Conservation (phyloP, 1,140 invertebrate species). For the Dendroctonus ponderosae region DNA sequence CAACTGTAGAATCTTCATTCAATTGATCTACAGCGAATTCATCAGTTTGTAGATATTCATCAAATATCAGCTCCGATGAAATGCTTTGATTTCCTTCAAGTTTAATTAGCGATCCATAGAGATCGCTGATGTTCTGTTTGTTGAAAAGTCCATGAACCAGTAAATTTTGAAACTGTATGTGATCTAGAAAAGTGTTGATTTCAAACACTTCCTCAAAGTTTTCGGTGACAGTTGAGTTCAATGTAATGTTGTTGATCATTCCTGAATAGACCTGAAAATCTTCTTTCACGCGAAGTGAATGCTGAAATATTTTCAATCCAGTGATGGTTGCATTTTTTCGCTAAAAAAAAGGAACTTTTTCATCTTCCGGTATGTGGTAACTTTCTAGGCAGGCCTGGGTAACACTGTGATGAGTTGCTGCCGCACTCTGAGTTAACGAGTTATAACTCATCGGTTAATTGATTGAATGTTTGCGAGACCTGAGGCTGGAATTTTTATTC, state of each 20-base stretch:
- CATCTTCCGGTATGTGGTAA: too few relatives aligned
- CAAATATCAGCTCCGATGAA: slow-evolving; percentile 42
- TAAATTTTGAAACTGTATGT: slow-evolving; percentile 51
- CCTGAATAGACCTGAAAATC: slow-evolving; percentile 45
- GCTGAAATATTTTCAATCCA: slow-evolving; percentile 49
- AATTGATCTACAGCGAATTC: slow-evolving; percentile 36
- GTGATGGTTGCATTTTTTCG: slow-evolving; percentile 36
- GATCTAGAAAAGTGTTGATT: slow-evolving; percentile 46
- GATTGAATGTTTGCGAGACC: too few relatives aligned
- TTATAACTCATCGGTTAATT: too few relatives aligned
- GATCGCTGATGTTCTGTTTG: slow-evolving; percentile 49
- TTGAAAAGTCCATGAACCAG: slow-evolving; percentile 45
- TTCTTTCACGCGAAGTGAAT: slow-evolving; percentile 44
- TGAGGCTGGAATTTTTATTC: too few relatives aligned
- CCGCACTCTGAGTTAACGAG: too few relatives aligned
- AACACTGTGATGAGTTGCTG: too few relatives aligned
- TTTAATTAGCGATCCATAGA: slow-evolving; percentile 47
- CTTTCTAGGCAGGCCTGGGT: too few relatives aligned
- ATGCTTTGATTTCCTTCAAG: slow-evolving; percentile 47
- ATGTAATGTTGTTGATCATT: slow-evolving; percentile 48
- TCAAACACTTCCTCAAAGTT: slow-evolving; percentile 50
- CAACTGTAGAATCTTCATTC: slow-evolving; percentile 40
- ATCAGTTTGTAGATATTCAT: slow-evolving; percentile 38
- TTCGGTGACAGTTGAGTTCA: slow-evolving; percentile 51
- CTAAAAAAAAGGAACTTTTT: too few relatives aligned